phyloP scores from a whole-genome alignment of 2,797 vertebrate species.

The Danio aesculapii region DNA sequence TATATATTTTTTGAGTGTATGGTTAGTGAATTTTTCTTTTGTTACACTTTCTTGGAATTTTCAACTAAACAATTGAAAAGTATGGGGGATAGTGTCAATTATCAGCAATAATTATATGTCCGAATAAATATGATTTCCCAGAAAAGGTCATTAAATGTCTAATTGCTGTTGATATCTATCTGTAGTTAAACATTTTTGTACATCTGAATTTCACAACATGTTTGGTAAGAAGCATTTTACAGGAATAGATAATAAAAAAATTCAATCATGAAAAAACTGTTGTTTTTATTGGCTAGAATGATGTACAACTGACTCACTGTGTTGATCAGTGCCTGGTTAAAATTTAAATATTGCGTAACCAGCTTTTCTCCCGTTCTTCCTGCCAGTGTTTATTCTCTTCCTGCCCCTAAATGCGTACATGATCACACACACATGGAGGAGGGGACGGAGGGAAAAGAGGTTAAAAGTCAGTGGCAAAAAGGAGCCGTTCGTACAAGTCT shows the following conservation, averaged over 20 bases:
- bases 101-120: not conserved
- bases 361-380: conserved; percentile 13
- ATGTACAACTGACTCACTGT: not conserved
- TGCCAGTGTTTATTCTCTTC: conserved; percentile 46
- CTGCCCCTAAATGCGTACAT: not conserved
- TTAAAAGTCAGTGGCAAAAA: conserved; percentile 18
- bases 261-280: not conserved
- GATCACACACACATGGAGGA: not conserved
- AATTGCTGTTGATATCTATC: not conserved
- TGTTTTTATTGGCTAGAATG: not conserved
- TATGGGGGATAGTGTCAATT: not conserved
- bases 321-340: not conserved
- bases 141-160: not conserved
- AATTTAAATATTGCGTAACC: not conserved
- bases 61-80: not conserved
- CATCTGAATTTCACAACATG: conserved; percentile 6
- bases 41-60: not conserved
- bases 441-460: conserved; percentile 21
- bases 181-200: not conserved
- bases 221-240: conserved; percentile 6
- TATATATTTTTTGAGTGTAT: no score
- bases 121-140: not conserved
- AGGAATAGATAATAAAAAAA: not conserved
- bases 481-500: not conserved
- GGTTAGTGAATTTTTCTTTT: not conserved